Evolutionary conservation across 2,113 vertebrate species (phyloP).

Genomic region (Albula goreensis): DNA sequence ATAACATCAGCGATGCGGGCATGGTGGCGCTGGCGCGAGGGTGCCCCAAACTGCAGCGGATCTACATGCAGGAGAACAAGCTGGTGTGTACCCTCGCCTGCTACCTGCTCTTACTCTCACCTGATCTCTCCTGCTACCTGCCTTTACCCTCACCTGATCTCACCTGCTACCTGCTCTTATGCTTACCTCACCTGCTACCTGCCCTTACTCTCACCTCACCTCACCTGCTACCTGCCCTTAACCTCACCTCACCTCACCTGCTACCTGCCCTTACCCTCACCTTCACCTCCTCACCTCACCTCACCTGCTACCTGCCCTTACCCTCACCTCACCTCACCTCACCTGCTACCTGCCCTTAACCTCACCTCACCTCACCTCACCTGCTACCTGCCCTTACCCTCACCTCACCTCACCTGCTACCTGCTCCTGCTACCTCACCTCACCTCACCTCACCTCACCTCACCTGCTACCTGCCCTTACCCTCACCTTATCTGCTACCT

Average conservation of each 20-base stretch:
- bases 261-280: not conserved
- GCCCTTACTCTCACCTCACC: not conserved
- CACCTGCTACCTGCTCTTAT: no score
- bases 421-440: no score
- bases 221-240: not conserved
- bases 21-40: slow-evolving; percentile 91
- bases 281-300: no score
- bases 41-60: slow-evolving; percentile 89
- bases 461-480: not conserved
- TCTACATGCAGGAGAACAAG: slow-evolving; percentile 99
- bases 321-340: no score
- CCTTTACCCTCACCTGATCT: not conserved
- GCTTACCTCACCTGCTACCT: not conserved
- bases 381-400: not conserved
- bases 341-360: not conserved
- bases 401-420: no score
- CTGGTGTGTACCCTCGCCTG: slow-evolving; percentile 74
- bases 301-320: not conserved
- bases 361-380: not conserved
- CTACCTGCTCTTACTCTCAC: not conserved
- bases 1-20: slow-evolving; percentile 93
- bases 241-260: not conserved
- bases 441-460: no score
- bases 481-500: not conserved
- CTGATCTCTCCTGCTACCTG: not conserved